Conservation (phyloP, 2,888 invertebrate species). For the Cerastis leucographa region DNA sequence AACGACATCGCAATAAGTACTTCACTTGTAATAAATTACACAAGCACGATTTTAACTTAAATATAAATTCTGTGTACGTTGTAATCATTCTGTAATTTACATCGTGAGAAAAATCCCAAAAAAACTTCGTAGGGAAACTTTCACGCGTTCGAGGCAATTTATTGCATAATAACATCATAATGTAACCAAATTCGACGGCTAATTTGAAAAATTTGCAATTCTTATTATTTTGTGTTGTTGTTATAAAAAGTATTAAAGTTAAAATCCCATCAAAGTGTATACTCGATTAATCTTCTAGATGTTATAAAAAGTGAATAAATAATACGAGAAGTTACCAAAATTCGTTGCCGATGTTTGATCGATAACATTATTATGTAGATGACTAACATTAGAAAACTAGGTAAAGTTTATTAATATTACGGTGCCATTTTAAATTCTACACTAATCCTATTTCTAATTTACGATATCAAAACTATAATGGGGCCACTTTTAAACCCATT, state of each 20-base stretch:
- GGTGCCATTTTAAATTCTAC: conserved; percentile 62
- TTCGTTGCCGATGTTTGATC: conserved; percentile 42
- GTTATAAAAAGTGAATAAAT: conserved; percentile 37
- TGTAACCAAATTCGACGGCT: conserved; percentile 34
- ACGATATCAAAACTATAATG: conserved; percentile 47
- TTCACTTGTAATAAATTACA: conserved; percentile 46
- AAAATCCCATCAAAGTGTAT: conserved; percentile 30
- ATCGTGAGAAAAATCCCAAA: conserved; percentile 52
- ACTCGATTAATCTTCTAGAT: conserved; percentile 34
- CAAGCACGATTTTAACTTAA: conserved; percentile 19
- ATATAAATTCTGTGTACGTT: conserved; percentile 48
- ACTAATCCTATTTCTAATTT: conserved; percentile 26
- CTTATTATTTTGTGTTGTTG: conserved; percentile 44
- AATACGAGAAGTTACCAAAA: conserved; percentile 50
- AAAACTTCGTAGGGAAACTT: conserved; percentile 44
- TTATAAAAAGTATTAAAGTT: conserved; percentile 46
- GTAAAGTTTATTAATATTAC: conserved; percentile 35
- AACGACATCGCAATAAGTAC: conserved; percentile 30
- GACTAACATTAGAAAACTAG: conserved; percentile 35
- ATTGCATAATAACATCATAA: conserved; percentile 50
- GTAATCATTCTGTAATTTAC: conserved; percentile 40
- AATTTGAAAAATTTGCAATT: conserved; percentile 61
- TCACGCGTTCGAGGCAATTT: conserved; percentile 40
- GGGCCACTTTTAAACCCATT: conserved; percentile 57
- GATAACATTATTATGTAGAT: conserved; percentile 38